Evolutionary conservation across 2,113 vertebrate species (phyloP).

Genomic region (Coturnix japonica): DNA sequence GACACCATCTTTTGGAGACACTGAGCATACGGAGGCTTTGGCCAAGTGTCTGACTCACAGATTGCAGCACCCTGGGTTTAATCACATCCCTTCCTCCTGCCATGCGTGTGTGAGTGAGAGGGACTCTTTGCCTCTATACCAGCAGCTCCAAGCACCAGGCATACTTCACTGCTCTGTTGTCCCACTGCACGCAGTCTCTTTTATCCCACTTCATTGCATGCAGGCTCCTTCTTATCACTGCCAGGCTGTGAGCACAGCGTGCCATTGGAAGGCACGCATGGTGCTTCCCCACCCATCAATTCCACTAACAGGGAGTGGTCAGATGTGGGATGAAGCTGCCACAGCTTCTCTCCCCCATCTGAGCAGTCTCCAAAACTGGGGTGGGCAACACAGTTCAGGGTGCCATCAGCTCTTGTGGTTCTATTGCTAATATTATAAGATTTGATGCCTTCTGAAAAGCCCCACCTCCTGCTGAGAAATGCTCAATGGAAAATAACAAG

Average conservation of each 20-base stretch:
- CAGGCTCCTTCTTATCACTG: background rate
- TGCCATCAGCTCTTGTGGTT: background rate
- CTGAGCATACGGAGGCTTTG: background rate
- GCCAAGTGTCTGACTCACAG: constrained; percentile 54
- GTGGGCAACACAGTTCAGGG: accelerated
- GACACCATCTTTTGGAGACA: background rate
- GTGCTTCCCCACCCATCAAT: background rate
- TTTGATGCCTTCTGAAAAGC: background rate
- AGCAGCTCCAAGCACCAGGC: background rate
- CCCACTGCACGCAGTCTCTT: background rate
- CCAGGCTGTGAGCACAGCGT: background rate
- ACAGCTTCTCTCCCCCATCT: background rate
- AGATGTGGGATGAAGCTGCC: accelerated
- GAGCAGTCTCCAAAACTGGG: background rate
- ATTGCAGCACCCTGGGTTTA: background rate
- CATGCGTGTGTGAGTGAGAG: background rate
- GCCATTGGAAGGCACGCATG: too few species aligned
- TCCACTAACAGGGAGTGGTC: background rate
- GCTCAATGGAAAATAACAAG: background rate
- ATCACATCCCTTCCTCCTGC: background rate
- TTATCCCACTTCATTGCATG: background rate
- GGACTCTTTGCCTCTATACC: accelerated
- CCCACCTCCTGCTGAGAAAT: background rate
- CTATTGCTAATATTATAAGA: accelerated
- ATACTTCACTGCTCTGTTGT: background rate